Evolutionary conservation across 2,888 invertebrate genomes (phyloP), one percentile per base, ranked within the genome.

Genomic region (Axea sp.): DNA sequence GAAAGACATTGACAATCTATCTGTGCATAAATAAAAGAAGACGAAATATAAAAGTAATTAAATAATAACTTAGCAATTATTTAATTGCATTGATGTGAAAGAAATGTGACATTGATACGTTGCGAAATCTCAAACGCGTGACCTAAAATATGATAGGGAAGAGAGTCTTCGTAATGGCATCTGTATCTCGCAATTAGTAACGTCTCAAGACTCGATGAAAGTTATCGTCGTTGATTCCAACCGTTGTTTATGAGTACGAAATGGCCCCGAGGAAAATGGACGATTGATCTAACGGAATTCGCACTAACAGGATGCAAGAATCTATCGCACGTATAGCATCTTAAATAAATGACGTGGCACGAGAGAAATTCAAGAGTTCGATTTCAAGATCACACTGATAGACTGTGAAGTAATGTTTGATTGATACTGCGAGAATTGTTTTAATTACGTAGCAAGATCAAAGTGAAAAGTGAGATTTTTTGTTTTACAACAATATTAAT

Each of bases 171-270:
- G 9, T 26, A 26, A 62, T 59, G 51, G 41, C 39, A 26, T 47
- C 22, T 11, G 28, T 39, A 11, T 55, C 73, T 79, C 47, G n/a
- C 69, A 76, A 77, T 78, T 75, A 74, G 35, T 53, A 43, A 17
- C 41, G 33, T 33, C 33, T 12, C 33, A 1, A 5, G 15, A 15
- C 17, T 3, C 17, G 8, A 37, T 8, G 19, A 37, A 17, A 37
- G 37, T 8, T 17, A 17, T 15, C 7, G 7, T 7, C 24, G n/a
- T 24, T 7, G 24, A 24, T n/a, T n/a, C n/a, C n/a, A n/a, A n/a
- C n/a, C n/a, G n/a, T n/a, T n/a, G 43, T 47, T 71, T 55, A 67
- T 65, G 33, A 62, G 26, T 49, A 15, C 8, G 43, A 39, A 15
- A 1, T 43, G 31, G 33, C 45, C 51, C 14, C n/a, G n/a, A 60